Conservation (phyloP, 2,888 invertebrate genomes). For the Lycia hirtaria region DNA sequence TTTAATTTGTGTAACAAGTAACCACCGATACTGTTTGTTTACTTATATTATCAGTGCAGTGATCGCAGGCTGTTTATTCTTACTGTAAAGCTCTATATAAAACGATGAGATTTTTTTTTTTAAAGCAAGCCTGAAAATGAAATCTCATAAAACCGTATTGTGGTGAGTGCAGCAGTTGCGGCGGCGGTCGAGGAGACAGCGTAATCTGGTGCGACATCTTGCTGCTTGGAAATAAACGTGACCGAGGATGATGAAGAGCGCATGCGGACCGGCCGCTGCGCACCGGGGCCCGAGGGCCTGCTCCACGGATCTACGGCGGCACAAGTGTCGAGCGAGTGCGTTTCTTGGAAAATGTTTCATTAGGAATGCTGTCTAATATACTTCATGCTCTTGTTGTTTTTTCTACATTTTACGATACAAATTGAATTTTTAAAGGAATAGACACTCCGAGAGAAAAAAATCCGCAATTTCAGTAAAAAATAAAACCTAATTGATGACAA, state of each 20-base stretch:
- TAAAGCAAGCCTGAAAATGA: neutral
- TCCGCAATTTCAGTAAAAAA: too few species aligned
- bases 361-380: too few species aligned
- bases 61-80: too few species aligned
- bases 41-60: neutral
- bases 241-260: slow-evolving; percentile 19
- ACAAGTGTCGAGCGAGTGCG: too few species aligned
- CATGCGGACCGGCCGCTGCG: slow-evolving; percentile 1
- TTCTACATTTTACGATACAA: too few species aligned
- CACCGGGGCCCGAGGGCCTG: neutral
- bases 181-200: neutral
- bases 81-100: too few species aligned
- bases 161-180: neutral
- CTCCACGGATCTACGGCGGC: neutral
- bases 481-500: too few species aligned
- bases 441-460: too few species aligned
- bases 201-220: slow-evolving; percentile 17
- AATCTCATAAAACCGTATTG: neutral
- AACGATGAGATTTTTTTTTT: too few species aligned
- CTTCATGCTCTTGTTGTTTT: too few species aligned
- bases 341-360: too few species aligned
- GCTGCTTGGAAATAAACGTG: slow-evolving; percentile 21
- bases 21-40: neutral
- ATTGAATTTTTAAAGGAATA: too few species aligned
- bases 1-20: neutral